Evolutionary conservation across 2,797 vertebrate genomes (phyloP), one percentile per base, ranked within the genome.

Genomic region (Oophaga sylvatica): DNA sequence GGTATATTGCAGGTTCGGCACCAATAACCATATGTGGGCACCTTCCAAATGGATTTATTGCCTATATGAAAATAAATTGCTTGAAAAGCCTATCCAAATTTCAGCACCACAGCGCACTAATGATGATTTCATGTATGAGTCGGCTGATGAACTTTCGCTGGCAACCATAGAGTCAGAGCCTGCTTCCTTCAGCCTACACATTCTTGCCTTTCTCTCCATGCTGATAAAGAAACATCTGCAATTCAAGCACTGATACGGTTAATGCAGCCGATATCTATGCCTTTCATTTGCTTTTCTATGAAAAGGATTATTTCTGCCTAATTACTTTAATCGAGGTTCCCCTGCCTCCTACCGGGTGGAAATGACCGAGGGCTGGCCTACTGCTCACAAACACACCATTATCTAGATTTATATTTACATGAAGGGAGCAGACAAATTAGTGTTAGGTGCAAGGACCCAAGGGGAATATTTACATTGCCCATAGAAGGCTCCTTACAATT

Each of bases 261-360:
- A 89, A 89, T 85, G 57, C 45, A 65, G 35, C 31, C 60, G 53
- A 31, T 82, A 57, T 35, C 70, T 85, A n/a, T 81, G 78, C 60
- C 70, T 85, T 81, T 88, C 84, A 88, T 85, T 85, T 88, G 77
- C 81, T 84, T 88, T 89, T 68, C 70, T 86, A 45, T 15, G 62
- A 81, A 89, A 89, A 89, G 83, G 88, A 89, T 89, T 89, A 89
- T 86, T 89, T 89, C 84, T 86, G 84, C 80, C 80, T 89, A 89
- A 89, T 89, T 89, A 89, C 84, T 83, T 89, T 89, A 89, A 89
- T 89, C 48, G 80, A 83, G 88, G 71, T 86, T 83, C 80, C 79
- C 71, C 59, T 29, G 77, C 83, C 68, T 73, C 87, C 68, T 16
- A 70, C 88, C 79, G 79, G 81, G 88, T 56, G 9, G 48, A 80